Evolutionary conservation across 2,888 invertebrate genomes (phyloP).

Genomic region (Pollenia labialis): DNA sequence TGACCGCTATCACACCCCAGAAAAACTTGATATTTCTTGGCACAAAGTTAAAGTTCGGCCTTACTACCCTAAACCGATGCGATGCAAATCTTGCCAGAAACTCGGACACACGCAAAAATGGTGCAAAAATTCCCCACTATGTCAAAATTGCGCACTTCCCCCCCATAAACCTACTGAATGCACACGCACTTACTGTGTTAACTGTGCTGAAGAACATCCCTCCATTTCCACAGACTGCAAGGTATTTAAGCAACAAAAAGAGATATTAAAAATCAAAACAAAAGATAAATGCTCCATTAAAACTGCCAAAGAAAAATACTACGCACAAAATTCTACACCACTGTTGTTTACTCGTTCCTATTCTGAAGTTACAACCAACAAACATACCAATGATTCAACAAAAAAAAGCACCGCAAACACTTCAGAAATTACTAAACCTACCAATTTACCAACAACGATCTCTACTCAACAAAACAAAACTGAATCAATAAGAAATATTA

Average conservation of each 20-base stretch:
- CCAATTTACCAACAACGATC: not conserved
- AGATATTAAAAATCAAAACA: not conserved
- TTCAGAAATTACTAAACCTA: not conserved
- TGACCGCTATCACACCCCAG: not conserved
- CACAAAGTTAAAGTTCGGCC: not conserved
- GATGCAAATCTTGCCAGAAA: not conserved
- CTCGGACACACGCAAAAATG: not conserved
- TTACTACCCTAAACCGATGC: not conserved
- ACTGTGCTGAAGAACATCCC: not conserved
- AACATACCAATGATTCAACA: too few species aligned
- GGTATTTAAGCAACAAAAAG: not conserved
- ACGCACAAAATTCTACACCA: not conserved
- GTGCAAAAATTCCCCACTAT: not conserved
- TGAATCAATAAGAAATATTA: not conserved
- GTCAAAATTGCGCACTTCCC: not conserved
- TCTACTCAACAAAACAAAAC: not conserved
- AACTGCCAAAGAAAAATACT: not conserved
- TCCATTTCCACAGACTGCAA: not conserved
- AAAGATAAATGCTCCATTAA: not conserved
- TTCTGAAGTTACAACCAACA: too few species aligned
- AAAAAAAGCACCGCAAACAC: too few species aligned
- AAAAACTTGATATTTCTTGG: not conserved
- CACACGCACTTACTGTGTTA: not conserved
- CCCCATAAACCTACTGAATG: not conserved
- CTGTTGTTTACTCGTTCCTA: too few species aligned